Conservation (phyloP, 2,113 vertebrate species). For the Notechis scutatus region DNA sequence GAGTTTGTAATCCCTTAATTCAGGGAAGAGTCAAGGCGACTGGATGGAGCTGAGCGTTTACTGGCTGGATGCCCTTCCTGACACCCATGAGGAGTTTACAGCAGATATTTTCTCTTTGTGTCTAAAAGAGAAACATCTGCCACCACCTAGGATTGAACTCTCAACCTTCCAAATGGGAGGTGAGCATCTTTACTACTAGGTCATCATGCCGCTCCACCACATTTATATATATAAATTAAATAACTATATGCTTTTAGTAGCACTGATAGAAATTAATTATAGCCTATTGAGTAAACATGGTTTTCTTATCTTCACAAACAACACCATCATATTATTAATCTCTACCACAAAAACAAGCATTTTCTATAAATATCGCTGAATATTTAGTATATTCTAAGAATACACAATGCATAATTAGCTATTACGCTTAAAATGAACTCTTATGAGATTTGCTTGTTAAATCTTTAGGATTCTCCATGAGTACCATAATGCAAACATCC, state of each 20-base stretch:
- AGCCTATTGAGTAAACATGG: not conserved
- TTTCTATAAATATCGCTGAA: not conserved
- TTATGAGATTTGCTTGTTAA: constrained; percentile 8
- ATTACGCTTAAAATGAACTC: not conserved
- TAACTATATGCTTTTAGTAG: not conserved
- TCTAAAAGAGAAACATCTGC: not conserved
- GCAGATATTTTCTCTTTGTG: not conserved
- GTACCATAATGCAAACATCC: not conserved
- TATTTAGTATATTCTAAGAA: not conserved
- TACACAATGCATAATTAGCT: not conserved
- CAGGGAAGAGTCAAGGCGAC: not conserved
- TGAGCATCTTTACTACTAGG: not conserved
- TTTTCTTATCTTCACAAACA: not conserved
- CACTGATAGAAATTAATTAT: not conserved
- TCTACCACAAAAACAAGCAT: not conserved
- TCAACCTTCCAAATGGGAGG: not conserved
- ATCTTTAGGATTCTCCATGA: not conserved
- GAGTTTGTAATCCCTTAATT: not conserved
- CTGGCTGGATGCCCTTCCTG: not conserved
- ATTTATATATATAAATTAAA: not conserved
- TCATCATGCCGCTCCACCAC: not conserved
- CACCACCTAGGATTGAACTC: not conserved
- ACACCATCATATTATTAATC: not conserved
- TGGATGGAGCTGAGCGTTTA: not conserved
- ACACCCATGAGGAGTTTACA: not conserved